Percentiles rank a stretch among this genome's conserved stretches.
Conservation (phyloP, 2,797 vertebrate genomes). For the Clarias fuscus region DNA sequence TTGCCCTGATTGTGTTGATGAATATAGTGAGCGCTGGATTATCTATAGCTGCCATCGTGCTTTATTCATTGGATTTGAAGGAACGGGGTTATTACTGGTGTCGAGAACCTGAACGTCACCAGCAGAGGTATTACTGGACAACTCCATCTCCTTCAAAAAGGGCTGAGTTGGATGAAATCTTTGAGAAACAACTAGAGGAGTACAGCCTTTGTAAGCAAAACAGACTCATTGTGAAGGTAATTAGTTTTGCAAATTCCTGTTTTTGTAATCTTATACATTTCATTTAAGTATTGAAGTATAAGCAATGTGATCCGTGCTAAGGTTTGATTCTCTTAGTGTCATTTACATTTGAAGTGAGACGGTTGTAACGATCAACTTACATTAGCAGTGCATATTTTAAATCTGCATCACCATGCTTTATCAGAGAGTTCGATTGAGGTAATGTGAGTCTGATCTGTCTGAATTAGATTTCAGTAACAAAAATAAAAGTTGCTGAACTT, state of each 20-base stretch:
- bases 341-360: neutral
- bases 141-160: neutral
- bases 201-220: neutral
- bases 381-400: neutral
- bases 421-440: neutral
- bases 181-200: neutral
- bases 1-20: conserved; percentile 58
- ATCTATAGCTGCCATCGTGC: conserved; percentile 61
- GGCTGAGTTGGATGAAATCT: rapidly evolving
- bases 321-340: neutral
- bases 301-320: neutral
- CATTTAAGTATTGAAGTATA: neutral
- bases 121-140: rapidly evolving
- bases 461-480: neutral
- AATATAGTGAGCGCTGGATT: conserved; percentile 60
- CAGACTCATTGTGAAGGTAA: neutral
- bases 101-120: rapidly evolving
- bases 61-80: conserved; percentile 41
- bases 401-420: no score
- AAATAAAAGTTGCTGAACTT: neutral
- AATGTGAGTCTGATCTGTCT: neutral
- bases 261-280: neutral
- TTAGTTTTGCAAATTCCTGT: neutral
- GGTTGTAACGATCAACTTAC: neutral
- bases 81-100: rapidly evolving